Evolutionary conservation across 2,113 vertebrate genomes (phyloP).

Genomic region (Micronisus gabar): DNA sequence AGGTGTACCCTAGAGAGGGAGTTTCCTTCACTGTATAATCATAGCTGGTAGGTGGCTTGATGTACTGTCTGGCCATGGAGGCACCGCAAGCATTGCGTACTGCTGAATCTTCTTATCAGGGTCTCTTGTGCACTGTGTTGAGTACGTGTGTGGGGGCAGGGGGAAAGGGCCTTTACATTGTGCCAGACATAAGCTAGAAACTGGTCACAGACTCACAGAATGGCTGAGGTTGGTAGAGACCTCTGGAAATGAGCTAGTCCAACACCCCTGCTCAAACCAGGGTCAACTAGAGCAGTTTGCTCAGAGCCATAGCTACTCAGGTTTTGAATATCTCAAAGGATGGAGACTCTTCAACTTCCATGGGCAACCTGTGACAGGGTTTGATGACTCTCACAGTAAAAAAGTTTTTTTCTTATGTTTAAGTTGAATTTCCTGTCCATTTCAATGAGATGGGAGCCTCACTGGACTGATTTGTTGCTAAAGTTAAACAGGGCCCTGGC

Average conservation of each 20-base stretch:
- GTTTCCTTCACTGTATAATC: neutral
- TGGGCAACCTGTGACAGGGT: neutral
- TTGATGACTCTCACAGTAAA: neutral
- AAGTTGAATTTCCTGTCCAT: neutral
- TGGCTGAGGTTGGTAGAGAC: neutral
- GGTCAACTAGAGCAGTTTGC: neutral
- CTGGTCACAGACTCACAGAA: neutral
- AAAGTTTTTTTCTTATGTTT: neutral
- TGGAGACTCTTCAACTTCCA: neutral
- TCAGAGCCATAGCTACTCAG: neutral
- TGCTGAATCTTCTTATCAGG: neutral
- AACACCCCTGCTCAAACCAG: neutral
- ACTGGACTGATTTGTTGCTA: neutral
- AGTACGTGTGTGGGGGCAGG: too few relatives aligned
- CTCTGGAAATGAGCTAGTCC: neutral
- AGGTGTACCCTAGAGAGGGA: neutral
- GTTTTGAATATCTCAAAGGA: neutral
- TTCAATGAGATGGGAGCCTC: neutral
- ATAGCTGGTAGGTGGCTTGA: neutral
- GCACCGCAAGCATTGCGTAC: neutral
- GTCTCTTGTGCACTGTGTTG: neutral
- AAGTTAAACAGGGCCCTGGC: neutral
- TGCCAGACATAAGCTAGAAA: neutral
- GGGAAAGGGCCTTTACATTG: neutral
- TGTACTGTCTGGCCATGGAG: neutral